Percentiles rank a stretch among this genome's conserved stretches.
These are phyloP conservation scores for Eupithecia abbreviata DNA, from an alignment of 2,888 invertebrate species.

Conservation along the genomic window DNA sequence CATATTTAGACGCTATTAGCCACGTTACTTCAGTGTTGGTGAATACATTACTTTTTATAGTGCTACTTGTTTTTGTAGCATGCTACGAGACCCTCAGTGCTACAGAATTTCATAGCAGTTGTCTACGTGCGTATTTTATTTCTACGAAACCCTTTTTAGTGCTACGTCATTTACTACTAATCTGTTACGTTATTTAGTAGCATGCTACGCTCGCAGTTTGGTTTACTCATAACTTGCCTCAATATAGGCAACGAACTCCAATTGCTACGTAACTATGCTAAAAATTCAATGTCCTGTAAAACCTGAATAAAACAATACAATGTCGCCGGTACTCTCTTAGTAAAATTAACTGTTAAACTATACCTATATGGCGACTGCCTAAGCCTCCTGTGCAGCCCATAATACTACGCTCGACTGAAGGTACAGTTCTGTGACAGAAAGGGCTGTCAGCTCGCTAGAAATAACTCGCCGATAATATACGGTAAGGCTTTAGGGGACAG, in stretches of 20 bases:
- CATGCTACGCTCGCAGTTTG: slow-evolving; percentile 1
- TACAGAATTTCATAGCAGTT: not conserved
- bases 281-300: not conserved
- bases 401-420: not conserved
- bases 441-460: not conserved
- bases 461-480: not conserved
- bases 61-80: not conserved
- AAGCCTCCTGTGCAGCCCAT: not conserved
- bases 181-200: not conserved
- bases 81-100: not conserved
- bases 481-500: not conserved
- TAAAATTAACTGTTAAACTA: not conserved
- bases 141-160: not conserved
- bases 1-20: not conserved
- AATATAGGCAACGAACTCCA: not conserved
- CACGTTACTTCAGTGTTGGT: not conserved
- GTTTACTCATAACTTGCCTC: not conserved
- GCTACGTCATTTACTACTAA: slow-evolving; percentile 5
- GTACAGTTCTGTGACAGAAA: not conserved
- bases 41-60: not conserved
- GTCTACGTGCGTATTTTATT: not conserved
- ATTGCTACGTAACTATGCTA: not conserved
- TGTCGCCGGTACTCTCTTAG: no score
- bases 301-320: no score
- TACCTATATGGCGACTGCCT: not conserved